These are phyloP conservation scores for Endotricha flammealis DNA, from an alignment of 2,888 invertebrate species.

Conservation along the genomic window DNA sequence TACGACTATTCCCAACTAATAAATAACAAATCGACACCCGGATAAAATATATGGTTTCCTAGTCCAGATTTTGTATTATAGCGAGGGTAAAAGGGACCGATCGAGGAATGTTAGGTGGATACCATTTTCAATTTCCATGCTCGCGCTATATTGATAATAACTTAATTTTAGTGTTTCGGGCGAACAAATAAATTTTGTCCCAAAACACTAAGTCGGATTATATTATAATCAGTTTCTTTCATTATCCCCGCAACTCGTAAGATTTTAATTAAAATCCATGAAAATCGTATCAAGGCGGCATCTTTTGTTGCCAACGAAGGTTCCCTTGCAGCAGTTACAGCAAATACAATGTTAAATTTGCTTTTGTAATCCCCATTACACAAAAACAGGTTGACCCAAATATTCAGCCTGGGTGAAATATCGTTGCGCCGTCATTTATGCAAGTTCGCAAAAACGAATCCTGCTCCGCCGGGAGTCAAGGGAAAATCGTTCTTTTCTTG, in stretches of 20 bases:
- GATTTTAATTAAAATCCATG: conserved; percentile 73
- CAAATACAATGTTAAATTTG: conserved; percentile 72
- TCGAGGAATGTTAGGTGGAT: conserved; percentile 42
- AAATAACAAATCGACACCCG: conserved; percentile 76
- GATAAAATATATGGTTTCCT: conserved; percentile 71
- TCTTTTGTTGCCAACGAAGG: conserved; percentile 64
- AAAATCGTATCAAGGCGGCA: conserved; percentile 60
- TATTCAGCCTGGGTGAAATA: conserved; percentile 68
- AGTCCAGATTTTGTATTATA: conserved; percentile 56
- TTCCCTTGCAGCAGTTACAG: conserved; percentile 61
- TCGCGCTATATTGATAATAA: conserved; percentile 15
- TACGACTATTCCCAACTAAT: conserved; percentile 74
- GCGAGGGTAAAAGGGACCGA: conserved; percentile 42
- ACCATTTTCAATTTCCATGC: conserved; percentile 43
- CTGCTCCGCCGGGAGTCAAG: conserved; percentile 45
- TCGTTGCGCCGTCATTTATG: conserved; percentile 69
- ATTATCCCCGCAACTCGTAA: conserved; percentile 57
- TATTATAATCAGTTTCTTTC: conserved; percentile 54
- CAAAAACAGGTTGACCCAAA: conserved; percentile 77
- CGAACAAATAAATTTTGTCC: conserved; percentile 43
- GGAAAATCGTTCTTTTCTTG: conserved; percentile 53
- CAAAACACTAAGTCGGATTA: conserved; percentile 37
- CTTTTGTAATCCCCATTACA: conserved; percentile 72
- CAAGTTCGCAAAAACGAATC: conserved; percentile 73
- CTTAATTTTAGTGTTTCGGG: conserved; percentile 27